A percentile compares a stretch with the other conserved stretches of the same genome.
These are phyloP conservation scores for Columba guinea DNA, from an alignment of 2,797 vertebrate species.

Conservation along the genomic window DNA sequence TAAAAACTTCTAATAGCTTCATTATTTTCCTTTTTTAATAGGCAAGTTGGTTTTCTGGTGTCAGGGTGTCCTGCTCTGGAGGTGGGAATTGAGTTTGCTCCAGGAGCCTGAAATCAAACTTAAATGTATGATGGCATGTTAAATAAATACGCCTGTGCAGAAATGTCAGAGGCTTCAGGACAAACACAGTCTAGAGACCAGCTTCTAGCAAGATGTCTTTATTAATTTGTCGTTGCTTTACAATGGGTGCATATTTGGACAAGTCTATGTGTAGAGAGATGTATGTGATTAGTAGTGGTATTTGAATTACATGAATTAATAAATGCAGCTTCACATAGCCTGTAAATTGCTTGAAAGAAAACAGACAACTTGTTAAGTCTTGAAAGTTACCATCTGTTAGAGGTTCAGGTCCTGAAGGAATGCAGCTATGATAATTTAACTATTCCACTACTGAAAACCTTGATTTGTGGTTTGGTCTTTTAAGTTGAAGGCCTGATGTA, in stretches of 20 bases:
- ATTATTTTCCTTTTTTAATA: background rate
- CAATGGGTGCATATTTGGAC: background rate
- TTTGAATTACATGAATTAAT: background rate
- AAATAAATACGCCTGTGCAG: background rate
- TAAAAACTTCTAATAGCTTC: background rate
- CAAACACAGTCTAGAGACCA: background rate
- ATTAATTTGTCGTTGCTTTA: background rate
- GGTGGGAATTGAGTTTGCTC: background rate
- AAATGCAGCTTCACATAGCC: background rate
- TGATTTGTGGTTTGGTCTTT: background rate
- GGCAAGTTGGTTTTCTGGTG: background rate
- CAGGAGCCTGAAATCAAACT: background rate
- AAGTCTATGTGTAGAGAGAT: background rate
- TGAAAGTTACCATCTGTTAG: conserved; percentile 56
- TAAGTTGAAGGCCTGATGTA: background rate
- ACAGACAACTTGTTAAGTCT: background rate
- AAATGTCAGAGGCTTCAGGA: background rate
- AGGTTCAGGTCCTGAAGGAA: background rate
- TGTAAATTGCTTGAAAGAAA: background rate
- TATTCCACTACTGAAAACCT: background rate
- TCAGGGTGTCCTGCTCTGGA: background rate
- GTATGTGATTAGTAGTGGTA: background rate
- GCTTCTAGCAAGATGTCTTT: background rate
- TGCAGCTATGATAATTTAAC: background rate
- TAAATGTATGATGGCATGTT: background rate